Conservation (phyloP, 2,113 vertebrate species). For the Phrynocephalus versicolor region DNA sequence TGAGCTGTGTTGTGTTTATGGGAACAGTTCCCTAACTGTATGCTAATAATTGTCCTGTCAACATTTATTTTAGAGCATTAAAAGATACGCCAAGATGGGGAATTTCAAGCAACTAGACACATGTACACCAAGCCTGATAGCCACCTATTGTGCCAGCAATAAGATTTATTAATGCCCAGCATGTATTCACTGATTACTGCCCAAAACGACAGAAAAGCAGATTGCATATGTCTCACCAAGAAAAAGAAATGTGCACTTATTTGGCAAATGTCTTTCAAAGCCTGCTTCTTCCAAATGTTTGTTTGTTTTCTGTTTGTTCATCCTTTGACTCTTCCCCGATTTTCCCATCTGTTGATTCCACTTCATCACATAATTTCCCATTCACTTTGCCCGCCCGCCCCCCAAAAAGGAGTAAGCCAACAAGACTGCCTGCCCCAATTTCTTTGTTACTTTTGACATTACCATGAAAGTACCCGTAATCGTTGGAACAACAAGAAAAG, state of each 20-base stretch:
- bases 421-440: constrained; percentile 55
- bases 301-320: constrained; percentile 46
- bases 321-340: constrained; percentile 56
- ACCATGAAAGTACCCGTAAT: constrained; percentile 56
- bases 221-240: constrained; percentile 67
- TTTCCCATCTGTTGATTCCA: constrained; percentile 74
- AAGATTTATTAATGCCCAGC: constrained; percentile 75
- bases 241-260: constrained; percentile 57
- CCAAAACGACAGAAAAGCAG: constrained; percentile 73
- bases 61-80: constrained; percentile 43
- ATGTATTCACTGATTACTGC: constrained; percentile 71
- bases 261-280: constrained; percentile 77
- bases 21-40: background rate
- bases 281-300: constrained; percentile 73
- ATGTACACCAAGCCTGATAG: constrained; percentile 51
- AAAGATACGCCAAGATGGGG: background rate
- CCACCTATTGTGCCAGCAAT: constrained; percentile 57
- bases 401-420: constrained; percentile 60
- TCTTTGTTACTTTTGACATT: constrained; percentile 63
- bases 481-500: constrained; percentile 65
- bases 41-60: background rate
- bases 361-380: constrained; percentile 66
- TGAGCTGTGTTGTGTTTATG: background rate
- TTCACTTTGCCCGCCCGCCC: constrained; percentile 72
- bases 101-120: constrained; percentile 48